Evolutionary conservation across 2,888 invertebrate species (phyloP), one percentile per base, ranked within the genome.

Genomic region (Trachelus stipa): DNA sequence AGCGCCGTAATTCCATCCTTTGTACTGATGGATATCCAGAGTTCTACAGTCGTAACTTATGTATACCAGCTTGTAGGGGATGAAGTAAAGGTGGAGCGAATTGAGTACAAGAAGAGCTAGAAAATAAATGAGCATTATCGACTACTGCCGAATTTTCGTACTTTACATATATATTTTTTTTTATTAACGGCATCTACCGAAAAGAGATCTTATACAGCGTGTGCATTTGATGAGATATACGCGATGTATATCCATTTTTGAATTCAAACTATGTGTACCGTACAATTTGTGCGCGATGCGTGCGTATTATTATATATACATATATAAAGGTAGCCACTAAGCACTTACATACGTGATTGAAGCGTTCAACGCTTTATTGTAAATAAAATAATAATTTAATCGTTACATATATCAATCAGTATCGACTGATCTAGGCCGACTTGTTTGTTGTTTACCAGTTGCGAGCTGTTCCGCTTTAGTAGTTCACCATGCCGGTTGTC

Each of bases 41-140:
- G 98, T 88, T 96, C 98, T 0, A 98, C 98, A 3, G 98, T 99
- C 33, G 98, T 99, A 12, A 98, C 98, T 0, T 99, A 99, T 89
- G 98, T 99, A 3, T 99, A 99, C 92, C 98, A 99, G 91, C 93
- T 99, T 75, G 95, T 98, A 73, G 98, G 97, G 4, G 98, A 99
- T 87, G 99, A 99, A 91, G 99, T 99, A n/a, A 99, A 99, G 93
- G 99, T 99, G 3, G 99, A 99, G 91, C 94, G 98, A 91, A 98
- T 99, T 88, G 99, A 99, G 92, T 99, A 98, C 92, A 98, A 98
- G 92, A 98, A 98, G 90, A 95, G 95, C 90, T 96, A 94, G 93
- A 85, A 77, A 85, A 77, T 23, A 76, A 40, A 15, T 40, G 4
- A 40, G 4, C 37, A 40, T 40, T 40, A 40, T 12, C 37, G 40